Evolutionary conservation across 1,140 invertebrate species (phyloP), one percentile per base, ranked within the genome.

Genomic region (Olivierus martensii): DNA sequence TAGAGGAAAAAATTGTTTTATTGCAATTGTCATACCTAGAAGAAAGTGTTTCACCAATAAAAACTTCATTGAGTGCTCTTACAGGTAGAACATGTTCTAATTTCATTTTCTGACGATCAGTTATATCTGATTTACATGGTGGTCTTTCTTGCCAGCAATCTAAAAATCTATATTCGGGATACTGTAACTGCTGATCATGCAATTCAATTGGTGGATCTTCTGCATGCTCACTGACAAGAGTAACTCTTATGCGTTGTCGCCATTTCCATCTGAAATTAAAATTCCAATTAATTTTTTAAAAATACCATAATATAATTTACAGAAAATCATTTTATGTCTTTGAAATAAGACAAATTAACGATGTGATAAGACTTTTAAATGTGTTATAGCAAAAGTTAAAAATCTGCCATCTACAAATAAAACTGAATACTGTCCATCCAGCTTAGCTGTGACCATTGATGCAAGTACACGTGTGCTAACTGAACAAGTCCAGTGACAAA

Each of bases 1-100:
- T n/a, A n/a, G n/a, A n/a, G n/a, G n/a, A n/a, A n/a, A n/a, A n/a
- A n/a, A n/a, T n/a, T n/a, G n/a, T n/a, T n/a, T n/a, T n/a, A n/a
- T n/a, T n/a, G n/a, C n/a, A 28, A 28, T 28, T 28, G 9, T 9
- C 9, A 28, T 28, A 28, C 73, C 71, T 77, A 0, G 94, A 90
- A 10, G 93, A 94, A 37, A 96, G 75, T 51, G 81, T 82, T 73
- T 99, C 95, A 6, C 93, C 95, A 64, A 98, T 83, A 66, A 96
- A 99, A 2, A 98, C 90, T 71, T 90, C 87, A 70, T 90, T 90
- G 3, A 90, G 70, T 3, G 85, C 84, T 39, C 84, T 63, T 61
- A 81, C 78, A n/a, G 85, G 84, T 17, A 87, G 67, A 17, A 72
- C 64, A 49, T 72, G 60, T 17, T 59, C 41, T 9, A 42, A 6